Base-by-base conservation (phyloP, 2,888 invertebrate species). In the Melikaiella ostensackeni region DNA sequence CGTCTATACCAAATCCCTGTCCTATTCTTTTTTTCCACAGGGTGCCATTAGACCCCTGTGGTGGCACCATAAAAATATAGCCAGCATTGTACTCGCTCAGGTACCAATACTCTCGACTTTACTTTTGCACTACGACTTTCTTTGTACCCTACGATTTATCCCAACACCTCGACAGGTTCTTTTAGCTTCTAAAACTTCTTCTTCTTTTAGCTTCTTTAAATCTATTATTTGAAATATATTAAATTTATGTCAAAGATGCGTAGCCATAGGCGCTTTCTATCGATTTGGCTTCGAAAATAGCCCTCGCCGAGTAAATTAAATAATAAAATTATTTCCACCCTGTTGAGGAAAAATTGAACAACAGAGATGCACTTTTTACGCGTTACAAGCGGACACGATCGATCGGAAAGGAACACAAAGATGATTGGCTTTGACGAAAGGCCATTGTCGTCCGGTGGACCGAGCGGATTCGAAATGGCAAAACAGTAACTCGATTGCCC, bases 401-500 rank as follows among this genome's bases (percentile, higher is more conserved):
- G 82, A 82, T 82, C 80, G 81, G 80, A 83, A 79, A 81, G 80
- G 77, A 83, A 79, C 79, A 79, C 79, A 74, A 83, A 88, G 89
- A 89, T 89, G 88, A 90, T 89, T 89, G 88, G 87, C 88, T 89
- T 86, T 85, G 85, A 86, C 85, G 81, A 84, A 86, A 83, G 84
- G 84, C 86, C 83, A 90, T 91, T 90, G 90, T 89, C 86, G 84
- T 86, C 85, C 89, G 86, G 83, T 89, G 88, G 88, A 90, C 88
- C 89, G 88, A 87, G 85, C 84, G 82, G 85, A 90, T 90, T 90
- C 88, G 88, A 90, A 91, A 90, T 90, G 89, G 89, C 88, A 88
- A 89, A 84, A 83, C 82, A 88, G 88, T 90, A 90, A 90, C 87
- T 88, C 88, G 88, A 90, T 90, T 90, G 88, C 85, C 84, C 87